phyloP scores from a whole-genome alignment of 1,140 invertebrate genomes.

The Drosophila guanche region DNA sequence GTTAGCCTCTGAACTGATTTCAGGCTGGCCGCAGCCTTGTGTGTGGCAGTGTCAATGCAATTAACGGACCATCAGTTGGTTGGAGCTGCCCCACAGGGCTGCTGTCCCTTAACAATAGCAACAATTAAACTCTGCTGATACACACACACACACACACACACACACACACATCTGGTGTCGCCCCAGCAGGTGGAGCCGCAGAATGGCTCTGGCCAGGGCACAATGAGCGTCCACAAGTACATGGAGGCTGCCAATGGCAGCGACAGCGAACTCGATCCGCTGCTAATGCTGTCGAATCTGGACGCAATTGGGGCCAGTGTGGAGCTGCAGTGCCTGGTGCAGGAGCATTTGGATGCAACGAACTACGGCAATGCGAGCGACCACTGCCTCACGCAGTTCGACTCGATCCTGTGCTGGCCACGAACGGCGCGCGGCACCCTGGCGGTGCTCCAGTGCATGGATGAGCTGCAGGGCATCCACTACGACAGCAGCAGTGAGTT shows the following conservation, averaged over 20 bases:
- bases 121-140: slow-evolving; percentile 28
- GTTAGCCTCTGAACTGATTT: slow-evolving; percentile 16
- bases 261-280: slow-evolving; percentile 13
- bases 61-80: slow-evolving; percentile 48
- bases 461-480: slow-evolving; percentile 89
- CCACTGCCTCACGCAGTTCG: slow-evolving; percentile 87
- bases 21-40: slow-evolving; percentile 11
- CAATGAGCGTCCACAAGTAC: slow-evolving; percentile 37
- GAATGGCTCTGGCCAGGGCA: not conserved
- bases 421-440: slow-evolving; percentile 87
- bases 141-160: too few species aligned
- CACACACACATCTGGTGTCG: too few species aligned
- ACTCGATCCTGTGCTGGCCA: slow-evolving; percentile 92
- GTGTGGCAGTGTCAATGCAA: slow-evolving; percentile 57
- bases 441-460: slow-evolving; percentile 89
- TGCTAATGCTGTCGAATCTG: slow-evolving; percentile 43
- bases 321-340: slow-evolving; percentile 76
- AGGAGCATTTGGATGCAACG: slow-evolving; percentile 67
- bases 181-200: not conserved
- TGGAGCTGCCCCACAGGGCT: slow-evolving; percentile 1
- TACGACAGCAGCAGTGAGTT: slow-evolving; percentile 90
- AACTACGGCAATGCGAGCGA: slow-evolving; percentile 73
- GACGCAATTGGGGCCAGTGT: slow-evolving; percentile 73
- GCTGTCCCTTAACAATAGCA: slow-evolving; percentile 39
- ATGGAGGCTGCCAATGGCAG: slow-evolving; percentile 40